Conservation (phyloP, 2,113 vertebrate species). For the Zingel zingel region DNA sequence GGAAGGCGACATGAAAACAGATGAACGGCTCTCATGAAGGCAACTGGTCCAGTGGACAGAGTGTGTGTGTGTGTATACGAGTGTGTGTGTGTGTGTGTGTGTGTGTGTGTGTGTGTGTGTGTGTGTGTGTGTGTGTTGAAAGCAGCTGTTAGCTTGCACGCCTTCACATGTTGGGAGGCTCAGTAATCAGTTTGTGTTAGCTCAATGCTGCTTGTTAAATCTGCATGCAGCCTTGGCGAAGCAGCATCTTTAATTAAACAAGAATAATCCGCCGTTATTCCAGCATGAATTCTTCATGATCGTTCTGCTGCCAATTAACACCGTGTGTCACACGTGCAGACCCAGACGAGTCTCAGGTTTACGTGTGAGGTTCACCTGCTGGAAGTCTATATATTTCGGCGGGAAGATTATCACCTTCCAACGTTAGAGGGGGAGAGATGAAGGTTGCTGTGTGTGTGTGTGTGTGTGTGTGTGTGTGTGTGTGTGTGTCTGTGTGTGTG, state of each 20-base stretch:
- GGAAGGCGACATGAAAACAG: slow-evolving; percentile 21
- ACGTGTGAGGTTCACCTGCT: slow-evolving; percentile 10
- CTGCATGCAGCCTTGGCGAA: slow-evolving; percentile 71
- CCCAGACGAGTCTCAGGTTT: neutral
- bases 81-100: slow-evolving; percentile 7
- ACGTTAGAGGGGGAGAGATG: too few relatives aligned
- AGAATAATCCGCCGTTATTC: slow-evolving; percentile 76
- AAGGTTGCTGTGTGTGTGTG: neutral
- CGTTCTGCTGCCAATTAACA: slow-evolving; percentile 72
- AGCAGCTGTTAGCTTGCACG: slow-evolving; percentile 42
- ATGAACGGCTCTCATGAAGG: slow-evolving; percentile 15
- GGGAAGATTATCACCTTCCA: too few relatives aligned
- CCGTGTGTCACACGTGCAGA: slow-evolving; percentile 16
- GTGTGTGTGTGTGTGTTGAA: slow-evolving; percentile 30
- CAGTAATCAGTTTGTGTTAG: slow-evolving; percentile 71
- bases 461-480: neutral
- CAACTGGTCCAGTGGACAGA: slow-evolving; percentile 9
- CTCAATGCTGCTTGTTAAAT: slow-evolving; percentile 72
- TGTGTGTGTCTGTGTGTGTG: neutral
- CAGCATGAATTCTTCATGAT: slow-evolving; percentile 81
- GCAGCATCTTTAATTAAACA: slow-evolving; percentile 81
- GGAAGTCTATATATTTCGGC: neutral
- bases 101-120: slow-evolving; percentile 27
- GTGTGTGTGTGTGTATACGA: neutral
- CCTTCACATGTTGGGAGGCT: slow-evolving; percentile 51